Percentiles rank a stretch among this genome's conserved stretches.
Conservation (phyloP, 1,140 invertebrate genomes). For the Drosophila varians region DNA sequence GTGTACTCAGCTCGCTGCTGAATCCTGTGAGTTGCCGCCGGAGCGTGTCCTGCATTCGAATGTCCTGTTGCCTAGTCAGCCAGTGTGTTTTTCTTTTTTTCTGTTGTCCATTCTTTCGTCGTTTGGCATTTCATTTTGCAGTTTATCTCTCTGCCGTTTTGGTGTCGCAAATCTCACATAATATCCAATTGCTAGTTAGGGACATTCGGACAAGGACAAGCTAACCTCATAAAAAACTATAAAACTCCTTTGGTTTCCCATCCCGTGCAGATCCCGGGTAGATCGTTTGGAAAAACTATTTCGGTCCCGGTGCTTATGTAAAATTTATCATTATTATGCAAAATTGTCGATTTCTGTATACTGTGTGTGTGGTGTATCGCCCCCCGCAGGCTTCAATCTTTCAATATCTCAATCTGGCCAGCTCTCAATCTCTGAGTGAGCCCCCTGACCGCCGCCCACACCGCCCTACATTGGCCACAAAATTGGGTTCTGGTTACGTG, state of each 20-base stretch:
- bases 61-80: neutral
- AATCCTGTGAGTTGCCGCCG: neutral
- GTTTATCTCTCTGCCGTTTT: constrained; percentile 46
- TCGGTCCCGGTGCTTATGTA: constrained; percentile 26
- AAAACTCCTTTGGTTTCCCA: neutral
- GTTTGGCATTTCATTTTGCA: constrained; percentile 51
- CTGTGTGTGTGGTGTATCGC: neutral
- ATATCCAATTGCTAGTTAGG: constrained; percentile 52
- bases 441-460: constrained; percentile 27
- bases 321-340: constrained; percentile 52
- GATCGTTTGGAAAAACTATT: constrained; percentile 36
- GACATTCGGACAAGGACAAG: constrained; percentile 18
- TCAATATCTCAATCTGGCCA: neutral
- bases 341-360: constrained; percentile 37
- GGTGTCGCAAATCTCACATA: constrained; percentile 52
- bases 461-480: constrained; percentile 64
- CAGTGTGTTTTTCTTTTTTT: neutral
- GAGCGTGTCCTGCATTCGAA: constrained; percentile 42
- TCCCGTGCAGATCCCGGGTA: too few relatives aligned
- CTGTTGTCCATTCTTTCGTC: constrained; percentile 38
- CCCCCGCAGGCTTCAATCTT: neutral
- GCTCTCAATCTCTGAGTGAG: too few relatives aligned
- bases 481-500: constrained; percentile 67
- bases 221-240: neutral
- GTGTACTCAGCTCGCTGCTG: neutral